Base-by-base conservation (phyloP, 2,888 invertebrate genomes). In the Acleris laterana region DNA sequence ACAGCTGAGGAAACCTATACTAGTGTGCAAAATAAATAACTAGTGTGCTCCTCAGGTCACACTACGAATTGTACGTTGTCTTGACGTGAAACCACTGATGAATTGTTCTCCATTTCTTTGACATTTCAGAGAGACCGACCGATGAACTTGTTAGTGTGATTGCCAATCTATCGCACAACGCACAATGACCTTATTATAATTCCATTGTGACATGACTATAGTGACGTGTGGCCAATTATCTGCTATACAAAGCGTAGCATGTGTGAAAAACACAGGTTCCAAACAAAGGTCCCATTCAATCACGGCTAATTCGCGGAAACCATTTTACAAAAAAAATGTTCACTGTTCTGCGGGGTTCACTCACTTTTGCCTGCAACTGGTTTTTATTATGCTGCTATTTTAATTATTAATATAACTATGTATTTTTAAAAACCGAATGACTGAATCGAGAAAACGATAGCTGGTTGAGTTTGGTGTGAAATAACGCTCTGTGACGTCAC, bases 161-260 rank as follows among this genome's bases (percentile, higher is more conserved):
- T 20, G 32, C 11, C 59, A 25, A 57, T 60, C 57, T 55, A 46
- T 19, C 51, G 65, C 55, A 9, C 65, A 49, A 60, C 51, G 65
- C 55, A 9, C 65, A 49, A 60, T 55, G 60, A 65, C 65, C 60
- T 44, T 55, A 22, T 22, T 42, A 51, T 49, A 65, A 60, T 65
- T 55, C 60, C 25, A 42, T n/a, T 25, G 52, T 57, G 50, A 28
- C 63, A 57, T 16, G 32, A 42, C 48, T 38, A 64, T 64, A 59
- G 59, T 64, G 28, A 50, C 56, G 65, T 58, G 58, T 62, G 62
- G 48, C 52, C 62, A 57, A 67, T 67, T 62, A 67, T 57, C 61
- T 16, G 16, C 49, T 13, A 32, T 32, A 48, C 57, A 59, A 52
- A 57, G 44, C 49, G 42, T 19, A 51, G 44, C 28, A 32, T 19